Evolutionary conservation across 2,113 vertebrate genomes (phyloP).

Genomic region (Psilopogon haemacephalus): DNA sequence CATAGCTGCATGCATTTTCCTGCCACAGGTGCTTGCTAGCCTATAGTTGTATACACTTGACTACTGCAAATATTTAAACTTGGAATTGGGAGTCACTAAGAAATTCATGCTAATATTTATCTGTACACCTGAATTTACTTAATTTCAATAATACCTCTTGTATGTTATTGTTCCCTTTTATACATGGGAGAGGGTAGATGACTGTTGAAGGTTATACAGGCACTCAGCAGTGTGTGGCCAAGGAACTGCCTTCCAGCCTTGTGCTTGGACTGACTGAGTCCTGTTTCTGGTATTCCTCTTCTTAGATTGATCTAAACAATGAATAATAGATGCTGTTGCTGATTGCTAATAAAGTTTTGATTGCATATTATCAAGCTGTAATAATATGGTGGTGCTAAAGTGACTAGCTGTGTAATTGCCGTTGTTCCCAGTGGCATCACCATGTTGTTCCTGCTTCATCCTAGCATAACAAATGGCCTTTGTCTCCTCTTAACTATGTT

Average conservation of each 20-base stretch:
- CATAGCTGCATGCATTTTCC: not conserved
- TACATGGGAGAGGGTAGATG: not conserved
- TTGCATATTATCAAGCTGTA: constrained; percentile 35
- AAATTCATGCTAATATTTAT: not conserved
- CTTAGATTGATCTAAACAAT: not conserved
- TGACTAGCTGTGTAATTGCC: constrained; percentile 30
- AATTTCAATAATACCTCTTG: not conserved
- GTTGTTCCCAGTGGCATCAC: constrained; percentile 33
- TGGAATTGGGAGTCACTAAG: not conserved
- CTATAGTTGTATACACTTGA: not conserved
- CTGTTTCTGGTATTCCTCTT: not conserved
- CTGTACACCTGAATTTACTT: not conserved
- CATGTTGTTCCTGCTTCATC: not conserved
- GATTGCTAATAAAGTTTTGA: constrained; percentile 63
- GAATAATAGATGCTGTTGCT: constrained; percentile 43
- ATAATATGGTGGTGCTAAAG: not conserved
- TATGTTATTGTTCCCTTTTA: not conserved
- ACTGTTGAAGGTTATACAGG: not conserved
- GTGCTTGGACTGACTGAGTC: not conserved
- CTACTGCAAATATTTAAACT: not conserved
- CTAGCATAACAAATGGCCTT: not conserved
- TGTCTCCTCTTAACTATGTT: not conserved
- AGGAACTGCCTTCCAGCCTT: not conserved
- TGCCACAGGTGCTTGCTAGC: not conserved
- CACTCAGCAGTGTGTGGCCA: not conserved